Evolutionary conservation across 2,888 invertebrate genomes (phyloP).

Genomic region (Drosophila greeni): DNA sequence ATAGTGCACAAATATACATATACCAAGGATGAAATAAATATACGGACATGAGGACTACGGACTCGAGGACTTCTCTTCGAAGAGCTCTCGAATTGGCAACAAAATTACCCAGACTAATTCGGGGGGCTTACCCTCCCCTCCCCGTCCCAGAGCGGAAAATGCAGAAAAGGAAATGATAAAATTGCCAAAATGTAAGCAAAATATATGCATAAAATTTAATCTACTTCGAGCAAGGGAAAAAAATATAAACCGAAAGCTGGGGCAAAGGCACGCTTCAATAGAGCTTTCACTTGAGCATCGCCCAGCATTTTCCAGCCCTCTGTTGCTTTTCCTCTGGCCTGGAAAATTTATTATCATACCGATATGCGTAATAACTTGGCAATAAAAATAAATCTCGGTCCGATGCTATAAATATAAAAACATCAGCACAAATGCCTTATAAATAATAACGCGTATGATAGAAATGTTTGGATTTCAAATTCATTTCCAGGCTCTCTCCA

Average conservation of each 20-base stretch:
- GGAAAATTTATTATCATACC: conserved; percentile 71
- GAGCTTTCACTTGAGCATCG: conserved; percentile 59
- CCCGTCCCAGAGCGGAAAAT: conserved; percentile 31
- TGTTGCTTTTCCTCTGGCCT: conserved; percentile 26
- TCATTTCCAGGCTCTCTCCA: conserved; percentile 53
- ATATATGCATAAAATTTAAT: conserved; percentile 63
- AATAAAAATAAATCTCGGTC: conserved; percentile 72
- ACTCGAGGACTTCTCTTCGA: conserved; percentile 36
- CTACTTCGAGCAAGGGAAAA: conserved; percentile 45
- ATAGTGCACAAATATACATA: neutral
- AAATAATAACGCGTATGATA: conserved; percentile 58
- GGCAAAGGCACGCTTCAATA: conserved; percentile 26
- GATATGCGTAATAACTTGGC: conserved; percentile 74
- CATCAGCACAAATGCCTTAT: conserved; percentile 69
- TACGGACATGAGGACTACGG: conserved; percentile 10
- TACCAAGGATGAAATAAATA: neutral
- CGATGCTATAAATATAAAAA: conserved; percentile 72
- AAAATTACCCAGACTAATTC: conserved; percentile 52
- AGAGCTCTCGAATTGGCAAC: conserved; percentile 59
- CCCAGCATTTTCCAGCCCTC: conserved; percentile 46
- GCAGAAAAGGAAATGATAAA: conserved; percentile 42
- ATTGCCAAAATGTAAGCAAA: conserved; percentile 50
- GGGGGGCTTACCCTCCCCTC: conserved; percentile 13
- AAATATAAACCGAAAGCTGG: neutral
- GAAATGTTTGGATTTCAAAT: conserved; percentile 63